Evolutionary conservation across 2,797 vertebrate species (phyloP).

Genomic region (Schizopygopsis malacanthus): DNA sequence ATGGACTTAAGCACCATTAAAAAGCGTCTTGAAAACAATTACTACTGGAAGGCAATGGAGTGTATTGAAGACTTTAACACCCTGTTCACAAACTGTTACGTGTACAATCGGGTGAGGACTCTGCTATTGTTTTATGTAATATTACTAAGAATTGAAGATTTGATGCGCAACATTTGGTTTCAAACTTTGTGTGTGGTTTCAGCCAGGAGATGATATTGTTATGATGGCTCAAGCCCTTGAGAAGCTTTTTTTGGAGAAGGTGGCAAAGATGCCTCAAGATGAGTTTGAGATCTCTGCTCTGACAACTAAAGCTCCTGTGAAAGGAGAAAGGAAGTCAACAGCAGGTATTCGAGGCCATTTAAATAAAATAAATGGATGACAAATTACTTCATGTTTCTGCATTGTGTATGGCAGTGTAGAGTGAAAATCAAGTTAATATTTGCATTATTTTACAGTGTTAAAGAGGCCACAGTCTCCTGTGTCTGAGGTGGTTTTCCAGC

Average conservation of each 20-base stretch:
- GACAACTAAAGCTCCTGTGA: conserved; percentile 75
- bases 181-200: conserved; percentile 25
- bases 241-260: conserved; percentile 87
- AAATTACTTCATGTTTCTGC: neutral
- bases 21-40: conserved; percentile 90
- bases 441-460: conserved; percentile 32
- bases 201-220: conserved; percentile 92
- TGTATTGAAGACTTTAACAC: conserved; percentile 90
- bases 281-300: conserved; percentile 74
- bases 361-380: neutral
- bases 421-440: neutral
- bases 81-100: conserved; percentile 95
- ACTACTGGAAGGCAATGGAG: conserved; percentile 86
- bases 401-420: neutral
- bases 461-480: conserved; percentile 66
- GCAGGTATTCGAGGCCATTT: conserved; percentile 62
- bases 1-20: conserved; percentile 94
- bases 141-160: neutral
- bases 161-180: neutral
- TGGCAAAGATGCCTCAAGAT: conserved; percentile 87
- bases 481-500: conserved; percentile 77
- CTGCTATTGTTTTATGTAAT: neutral
- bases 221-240: conserved; percentile 92
- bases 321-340: conserved; percentile 71
- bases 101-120: conserved; percentile 89